A percentile compares a stretch with the other conserved stretches of the same genome.
phyloP scores from a whole-genome alignment of 2,797 vertebrate species.

The Myotis planiceps region DNA sequence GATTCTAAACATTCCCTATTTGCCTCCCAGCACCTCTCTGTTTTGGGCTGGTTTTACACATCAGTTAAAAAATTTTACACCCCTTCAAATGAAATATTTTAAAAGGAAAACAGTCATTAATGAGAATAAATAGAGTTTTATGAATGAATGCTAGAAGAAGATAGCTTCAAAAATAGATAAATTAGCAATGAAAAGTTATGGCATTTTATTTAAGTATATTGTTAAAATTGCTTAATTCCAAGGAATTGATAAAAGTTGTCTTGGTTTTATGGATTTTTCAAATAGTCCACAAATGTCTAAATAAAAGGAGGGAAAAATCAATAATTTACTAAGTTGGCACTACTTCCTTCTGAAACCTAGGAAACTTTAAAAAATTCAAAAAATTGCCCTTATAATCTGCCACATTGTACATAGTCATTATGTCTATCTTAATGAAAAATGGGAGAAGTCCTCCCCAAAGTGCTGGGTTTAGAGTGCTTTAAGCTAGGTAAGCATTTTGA shows the following conservation, averaged over 20 bases:
- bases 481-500: slow-evolving; percentile 67
- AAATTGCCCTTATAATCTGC: slow-evolving; percentile 76
- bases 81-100: slow-evolving; percentile 13
- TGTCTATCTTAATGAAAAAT: slow-evolving; percentile 82
- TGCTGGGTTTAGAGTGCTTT: slow-evolving; percentile 62
- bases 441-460: slow-evolving; percentile 60
- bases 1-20: background rate
- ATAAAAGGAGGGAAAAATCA: slow-evolving; percentile 62
- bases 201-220: slow-evolving; percentile 58
- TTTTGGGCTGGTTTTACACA: background rate
- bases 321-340: slow-evolving; percentile 76
- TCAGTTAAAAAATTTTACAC: background rate
- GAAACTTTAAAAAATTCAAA: slow-evolving; percentile 80
- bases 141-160: slow-evolving; percentile 52
- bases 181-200: background rate
- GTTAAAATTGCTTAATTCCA: slow-evolving; percentile 54
- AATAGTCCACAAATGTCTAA: slow-evolving; percentile 33
- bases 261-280: background rate
- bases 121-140: background rate
- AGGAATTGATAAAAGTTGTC: slow-evolving; percentile 51
- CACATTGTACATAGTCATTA: slow-evolving; percentile 70
- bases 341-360: slow-evolving; percentile 75
- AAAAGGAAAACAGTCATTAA: background rate
- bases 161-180: slow-evolving; percentile 61
- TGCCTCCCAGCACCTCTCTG: background rate